These are phyloP conservation scores for Paracentrotus lividus DNA, from an alignment of 53 echinoderm and acorn worm genomes.

Conservation along the genomic window DNA sequence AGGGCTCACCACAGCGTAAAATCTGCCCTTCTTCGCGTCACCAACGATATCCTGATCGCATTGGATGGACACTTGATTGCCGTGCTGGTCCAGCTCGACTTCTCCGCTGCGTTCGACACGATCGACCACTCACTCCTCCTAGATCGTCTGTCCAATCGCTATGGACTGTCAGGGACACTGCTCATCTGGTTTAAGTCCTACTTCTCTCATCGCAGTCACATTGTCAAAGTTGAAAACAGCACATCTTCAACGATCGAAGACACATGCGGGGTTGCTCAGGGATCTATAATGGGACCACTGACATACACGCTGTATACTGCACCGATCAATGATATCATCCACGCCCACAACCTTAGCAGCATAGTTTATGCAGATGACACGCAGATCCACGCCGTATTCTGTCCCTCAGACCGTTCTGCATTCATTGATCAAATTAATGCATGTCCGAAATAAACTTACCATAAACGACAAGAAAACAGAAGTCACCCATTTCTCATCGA, in stretches of 20 bases:
- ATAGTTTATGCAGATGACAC: slow-evolving; percentile 75
- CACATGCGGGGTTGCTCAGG: slow-evolving; percentile 50
- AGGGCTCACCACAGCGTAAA: slow-evolving; percentile 14
- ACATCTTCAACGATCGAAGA: background rate
- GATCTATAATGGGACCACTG: slow-evolving; percentile 41
- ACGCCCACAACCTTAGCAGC: slow-evolving; percentile 16
- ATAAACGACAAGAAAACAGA: no score
- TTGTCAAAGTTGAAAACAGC: background rate
- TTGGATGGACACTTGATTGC: slow-evolving; percentile 3
- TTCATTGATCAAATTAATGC: no score
- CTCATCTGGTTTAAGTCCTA: slow-evolving; percentile 72
- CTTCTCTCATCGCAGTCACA: slow-evolving; percentile 42
- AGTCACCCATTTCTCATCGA: no score
- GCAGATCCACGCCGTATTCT: background rate
- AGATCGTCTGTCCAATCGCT: slow-evolving; percentile 30
- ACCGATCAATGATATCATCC: slow-evolving; percentile 64
- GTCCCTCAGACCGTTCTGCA: no score
- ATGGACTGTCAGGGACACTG: slow-evolving; percentile 63
- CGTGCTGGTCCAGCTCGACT: slow-evolving; percentile 55
- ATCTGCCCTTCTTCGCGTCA: slow-evolving; percentile 16
- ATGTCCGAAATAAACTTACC: no score
- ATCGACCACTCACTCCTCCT: slow-evolving; percentile 70
- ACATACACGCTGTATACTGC: slow-evolving; percentile 47
- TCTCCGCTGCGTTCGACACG: slow-evolving; percentile 72
- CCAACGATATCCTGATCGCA: slow-evolving; percentile 46